Evolutionary conservation across 2,113 vertebrate genomes (phyloP).

Genomic region (Neotoma lepida): DNA sequence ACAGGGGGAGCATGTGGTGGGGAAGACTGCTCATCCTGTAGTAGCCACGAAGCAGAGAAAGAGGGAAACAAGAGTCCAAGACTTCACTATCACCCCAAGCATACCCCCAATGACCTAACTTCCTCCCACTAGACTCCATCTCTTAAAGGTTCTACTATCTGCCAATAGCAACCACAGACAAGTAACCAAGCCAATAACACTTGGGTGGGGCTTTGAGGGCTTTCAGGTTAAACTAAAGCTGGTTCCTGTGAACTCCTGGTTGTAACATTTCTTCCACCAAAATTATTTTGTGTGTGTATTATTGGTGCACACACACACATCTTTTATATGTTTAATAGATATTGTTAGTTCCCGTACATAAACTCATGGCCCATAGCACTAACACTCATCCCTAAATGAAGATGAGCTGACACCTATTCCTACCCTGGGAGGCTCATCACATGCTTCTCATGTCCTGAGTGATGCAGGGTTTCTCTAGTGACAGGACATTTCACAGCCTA

Average conservation of each 20-base stretch:
- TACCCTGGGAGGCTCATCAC: neutral
- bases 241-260: neutral
- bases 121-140: neutral
- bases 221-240: neutral
- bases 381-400: neutral
- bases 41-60: neutral
- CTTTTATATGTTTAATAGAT: neutral
- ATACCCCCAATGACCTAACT: neutral
- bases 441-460: neutral
- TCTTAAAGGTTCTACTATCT: neutral
- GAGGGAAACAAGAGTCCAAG: neutral
- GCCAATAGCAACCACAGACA: neutral
- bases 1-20: neutral
- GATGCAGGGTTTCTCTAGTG: neutral
- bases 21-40: neutral
- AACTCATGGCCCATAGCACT: neutral
- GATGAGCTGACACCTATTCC: neutral
- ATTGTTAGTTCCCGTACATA: neutral
- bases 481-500: neutral
- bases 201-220: neutral
- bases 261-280: neutral
- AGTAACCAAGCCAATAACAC: neutral
- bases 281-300: neutral
- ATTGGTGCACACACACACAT: neutral
- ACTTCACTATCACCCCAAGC: neutral